Evolutionary conservation across 2,113 vertebrate genomes (phyloP), one percentile per base, ranked within the genome.

Genomic region (Cnemophilus loriae): DNA sequence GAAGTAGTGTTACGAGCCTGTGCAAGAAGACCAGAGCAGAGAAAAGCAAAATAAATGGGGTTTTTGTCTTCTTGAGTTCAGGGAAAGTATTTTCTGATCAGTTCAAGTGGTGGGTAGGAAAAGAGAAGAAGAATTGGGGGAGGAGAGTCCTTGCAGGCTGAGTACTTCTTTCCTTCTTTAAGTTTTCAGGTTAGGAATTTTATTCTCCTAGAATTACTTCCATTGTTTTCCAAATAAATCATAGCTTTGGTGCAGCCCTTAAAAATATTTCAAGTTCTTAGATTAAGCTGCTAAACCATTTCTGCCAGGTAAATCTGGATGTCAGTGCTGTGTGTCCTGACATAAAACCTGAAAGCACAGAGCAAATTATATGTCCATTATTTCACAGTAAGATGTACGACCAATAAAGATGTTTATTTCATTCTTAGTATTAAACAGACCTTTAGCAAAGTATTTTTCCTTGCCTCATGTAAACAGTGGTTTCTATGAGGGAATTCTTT

Each of bases 51-150:
- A 49, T 7, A 49, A 87, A 69, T 24, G 33, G 15, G 1, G 0
- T 1, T 47, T 78, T 59, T 55, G 13, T 35, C 13, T 20, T 49
- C 56, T 16, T 47, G 7, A 71, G 30, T 11, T 35, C 21, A 14
- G 6, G 10, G 20, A 21, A 75, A 71, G 4, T 11, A 33, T 68
- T 68, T 82, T 82, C 52, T 52, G 6, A 28, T 20, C 30, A 55
- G 9, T n/a, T 46, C 33, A n/a, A 67, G 26, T 0, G 4, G 17
- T 14, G 26, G 8, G 2, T 18, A 13, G 7, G 20, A n/a, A 76
- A 55, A 5, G 1, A 5, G 41, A 87, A 63, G 13, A 68, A 24
- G 39, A 81, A 70, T 0, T 17, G 8, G 8, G 3, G 4, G 11
- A 71, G 14, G 3, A 75, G 33, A 70, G 5, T 20, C 63, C 28